phyloP scores from a whole-genome alignment of 2,113 vertebrate genomes.

The Oreocharis arfaki region DNA sequence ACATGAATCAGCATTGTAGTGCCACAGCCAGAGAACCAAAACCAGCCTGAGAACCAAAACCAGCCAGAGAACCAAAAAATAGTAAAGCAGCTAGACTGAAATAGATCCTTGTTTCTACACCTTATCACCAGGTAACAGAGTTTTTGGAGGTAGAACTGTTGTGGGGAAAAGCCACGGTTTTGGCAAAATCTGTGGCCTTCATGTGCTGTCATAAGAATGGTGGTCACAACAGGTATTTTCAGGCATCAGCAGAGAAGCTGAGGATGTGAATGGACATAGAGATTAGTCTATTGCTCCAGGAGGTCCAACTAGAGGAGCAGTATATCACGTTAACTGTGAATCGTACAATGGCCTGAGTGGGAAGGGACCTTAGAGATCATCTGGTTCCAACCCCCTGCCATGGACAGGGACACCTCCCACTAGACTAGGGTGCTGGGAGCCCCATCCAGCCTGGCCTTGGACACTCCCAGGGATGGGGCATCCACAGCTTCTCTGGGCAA shows the following conservation, averaged over 20 bases:
- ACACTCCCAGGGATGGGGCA: background rate
- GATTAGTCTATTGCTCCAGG: background rate
- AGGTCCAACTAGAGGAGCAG: background rate
- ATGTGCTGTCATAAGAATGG: background rate
- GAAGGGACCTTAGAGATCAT: background rate
- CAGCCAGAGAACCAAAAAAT: background rate
- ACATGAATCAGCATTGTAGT: background rate
- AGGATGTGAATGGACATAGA: background rate
- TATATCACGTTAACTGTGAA: fast-evolving
- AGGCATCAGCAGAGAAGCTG: background rate
- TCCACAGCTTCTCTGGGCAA: background rate
- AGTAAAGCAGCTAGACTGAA: background rate
- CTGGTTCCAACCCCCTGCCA: background rate
- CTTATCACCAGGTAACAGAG: background rate
- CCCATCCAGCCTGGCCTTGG: background rate
- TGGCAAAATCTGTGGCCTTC: background rate
- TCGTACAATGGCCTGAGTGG: background rate
- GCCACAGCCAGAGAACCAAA: background rate
- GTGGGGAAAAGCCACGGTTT: background rate
- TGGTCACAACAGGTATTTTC: background rate
- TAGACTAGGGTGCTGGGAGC: background rate
- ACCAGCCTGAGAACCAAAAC: background rate
- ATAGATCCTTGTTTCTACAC: background rate
- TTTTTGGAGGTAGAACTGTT: background rate
- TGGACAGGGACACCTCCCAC: background rate